A percentile compares a stretch with the other conserved stretches of the same genome.
These are phyloP conservation scores for Heterocephalus glaber DNA, from an alignment of 2,113 vertebrate genomes.

Conservation along the genomic window DNA sequence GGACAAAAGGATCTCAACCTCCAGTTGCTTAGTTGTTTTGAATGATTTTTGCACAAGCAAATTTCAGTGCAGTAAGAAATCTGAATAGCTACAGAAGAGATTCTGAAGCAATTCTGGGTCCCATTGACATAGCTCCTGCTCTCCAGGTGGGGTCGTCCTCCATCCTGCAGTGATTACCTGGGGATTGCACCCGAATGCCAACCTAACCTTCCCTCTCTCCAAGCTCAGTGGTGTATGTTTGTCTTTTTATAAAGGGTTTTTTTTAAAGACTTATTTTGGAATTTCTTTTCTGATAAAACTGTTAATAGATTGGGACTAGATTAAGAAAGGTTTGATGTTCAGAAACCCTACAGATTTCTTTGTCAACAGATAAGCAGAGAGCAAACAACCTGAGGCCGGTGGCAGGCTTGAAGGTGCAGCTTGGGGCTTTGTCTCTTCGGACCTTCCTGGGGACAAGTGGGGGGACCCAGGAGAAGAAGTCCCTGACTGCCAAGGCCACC, in stretches of 20 bases:
- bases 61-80: background rate
- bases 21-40: background rate
- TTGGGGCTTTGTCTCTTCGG: background rate
- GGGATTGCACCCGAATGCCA: accelerated
- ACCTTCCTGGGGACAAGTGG: background rate
- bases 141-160: background rate
- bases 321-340: background rate
- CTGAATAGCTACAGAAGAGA: background rate
- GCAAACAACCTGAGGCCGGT: accelerated
- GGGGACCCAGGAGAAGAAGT: background rate
- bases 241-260: background rate
- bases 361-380: background rate
- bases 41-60: background rate
- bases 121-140: background rate
- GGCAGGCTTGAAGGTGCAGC: background rate
- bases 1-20: background rate
- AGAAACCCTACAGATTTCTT: background rate
- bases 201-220: background rate
- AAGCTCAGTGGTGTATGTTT: background rate
- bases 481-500: background rate
- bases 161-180: background rate
- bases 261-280: background rate
- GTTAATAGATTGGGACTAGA: background rate
- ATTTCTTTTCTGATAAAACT: background rate
- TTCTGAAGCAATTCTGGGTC: too few species aligned